A percentile compares a stretch with the other conserved stretches of the same genome.
These are phyloP conservation scores for Apoderus coryli DNA, from an alignment of 2,888 invertebrate genomes.

Conservation along the genomic window DNA sequence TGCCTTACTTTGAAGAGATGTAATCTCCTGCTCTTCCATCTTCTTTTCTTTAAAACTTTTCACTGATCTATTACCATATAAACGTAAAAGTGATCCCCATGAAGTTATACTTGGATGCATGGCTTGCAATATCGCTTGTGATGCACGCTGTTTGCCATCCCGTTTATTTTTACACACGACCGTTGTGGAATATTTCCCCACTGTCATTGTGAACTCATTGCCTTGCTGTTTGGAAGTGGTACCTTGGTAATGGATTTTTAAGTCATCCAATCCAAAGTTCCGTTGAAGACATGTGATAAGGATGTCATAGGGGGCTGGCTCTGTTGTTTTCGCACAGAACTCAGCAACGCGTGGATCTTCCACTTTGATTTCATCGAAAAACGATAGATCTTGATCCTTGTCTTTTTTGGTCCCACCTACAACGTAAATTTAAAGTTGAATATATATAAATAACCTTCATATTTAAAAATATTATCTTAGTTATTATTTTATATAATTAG, in stretches of 20 bases:
- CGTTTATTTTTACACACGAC: conserved; percentile 93
- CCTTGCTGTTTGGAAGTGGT: conserved; percentile 80
- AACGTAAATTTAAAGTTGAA: no score
- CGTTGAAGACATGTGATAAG: conserved; percentile 81
- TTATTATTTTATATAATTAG: no score
- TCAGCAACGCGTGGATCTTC: conserved; percentile 90
- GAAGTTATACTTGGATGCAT: conserved; percentile 89
- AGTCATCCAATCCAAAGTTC: conserved; percentile 83
- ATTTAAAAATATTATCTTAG: no score
- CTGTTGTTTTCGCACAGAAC: conserved; percentile 91
- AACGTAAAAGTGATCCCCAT: conserved; percentile 85
- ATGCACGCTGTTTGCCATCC: conserved; percentile 91
- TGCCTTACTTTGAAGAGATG: conserved; percentile 76
- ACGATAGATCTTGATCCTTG: conserved; percentile 43
- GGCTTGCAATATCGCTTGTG: conserved; percentile 83
- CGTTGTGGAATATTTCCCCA: conserved; percentile 70
- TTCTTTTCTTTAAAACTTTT: conserved; percentile 88
- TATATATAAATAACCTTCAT: no score
- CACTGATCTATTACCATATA: conserved; percentile 85
- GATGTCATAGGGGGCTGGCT: conserved; percentile 89
- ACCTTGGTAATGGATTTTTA: conserved; percentile 67
- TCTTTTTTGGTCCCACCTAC: conserved; percentile 30
- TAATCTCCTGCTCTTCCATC: conserved; percentile 83
- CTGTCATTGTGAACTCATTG: conserved; percentile 88
- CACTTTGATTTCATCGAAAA: conserved; percentile 85